Evolutionary conservation across 92 coral and sea anemone genomes (phyloP), one percentile per base, ranked within the genome.

Genomic region (Muricea muricata): DNA sequence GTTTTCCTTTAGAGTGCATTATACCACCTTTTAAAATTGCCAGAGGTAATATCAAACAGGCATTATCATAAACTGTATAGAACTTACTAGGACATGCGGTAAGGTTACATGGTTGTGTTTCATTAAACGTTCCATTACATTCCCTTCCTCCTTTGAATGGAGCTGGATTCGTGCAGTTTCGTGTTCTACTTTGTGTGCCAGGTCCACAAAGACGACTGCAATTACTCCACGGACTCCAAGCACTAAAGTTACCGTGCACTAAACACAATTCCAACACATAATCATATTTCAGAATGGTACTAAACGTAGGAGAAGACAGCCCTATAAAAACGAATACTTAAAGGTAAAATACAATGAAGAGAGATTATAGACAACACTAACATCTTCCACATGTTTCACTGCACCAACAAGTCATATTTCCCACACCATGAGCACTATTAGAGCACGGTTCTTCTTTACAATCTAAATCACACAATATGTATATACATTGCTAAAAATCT

Each of bases 351-450:
- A n/a, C n/a, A n/a, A n/a, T n/a, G n/a, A n/a, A n/a, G n/a, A n/a
- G n/a, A n/a, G n/a, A n/a, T n/a, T n/a, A n/a, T n/a, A n/a, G n/a
- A n/a, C n/a, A n/a, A n/a, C 56, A 18, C 68, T 60, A 23, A 60
- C 68, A 4, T 60, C 68, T 60, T 4, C 66, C 66, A 57, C 68
- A 60, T 8, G 68, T 60, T 23, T 11, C 32, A 29, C 9, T 60
- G 26, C 68, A 60, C 68, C 68, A 60, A 60, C 68, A 60, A 15
- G 68, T 60, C 68, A 60, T 9, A 23, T 60, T 60, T 60, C 68
- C 68, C 0, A 8, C 61, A 3, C 20, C 24, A 29, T 13, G 23
- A 23, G 21, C 32, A 60, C 20, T 54, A 15, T 21, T 17, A 23
- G 20, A 15, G 25, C 68, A 60, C 15, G 68, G 33, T 11, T 60